These are phyloP conservation scores for Tenodera sinensis DNA, from an alignment of 2,888 invertebrate genomes.

Conservation along the genomic window DNA sequence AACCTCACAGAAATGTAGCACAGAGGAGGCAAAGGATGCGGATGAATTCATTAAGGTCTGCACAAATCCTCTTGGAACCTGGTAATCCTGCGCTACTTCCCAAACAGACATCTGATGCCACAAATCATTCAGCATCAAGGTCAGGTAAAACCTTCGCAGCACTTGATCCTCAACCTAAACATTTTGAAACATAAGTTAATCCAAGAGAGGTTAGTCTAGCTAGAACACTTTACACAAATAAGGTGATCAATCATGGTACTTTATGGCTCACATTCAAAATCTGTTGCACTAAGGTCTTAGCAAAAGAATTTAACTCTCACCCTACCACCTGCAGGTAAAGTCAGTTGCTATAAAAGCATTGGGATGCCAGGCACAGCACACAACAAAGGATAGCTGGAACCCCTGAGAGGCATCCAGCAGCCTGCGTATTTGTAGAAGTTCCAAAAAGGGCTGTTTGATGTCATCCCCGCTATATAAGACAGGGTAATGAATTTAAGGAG, in stretches of 20 bases:
- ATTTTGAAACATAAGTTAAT: slow-evolving; percentile 19
- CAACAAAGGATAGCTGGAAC: no score
- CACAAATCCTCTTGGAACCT: slow-evolving; percentile 71
- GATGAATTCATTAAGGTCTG: slow-evolving; percentile 72
- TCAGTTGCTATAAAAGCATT: no score
- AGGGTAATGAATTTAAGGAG: no score
- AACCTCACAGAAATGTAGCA: slow-evolving; percentile 74
- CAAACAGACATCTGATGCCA: slow-evolving; percentile 66
- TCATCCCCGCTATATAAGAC: no score
- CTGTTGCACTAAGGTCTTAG: not conserved
- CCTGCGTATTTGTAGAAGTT: no score
- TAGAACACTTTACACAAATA: not conserved
- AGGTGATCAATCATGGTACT: not conserved
- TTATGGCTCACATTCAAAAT: not conserved
- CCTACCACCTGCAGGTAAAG: no score
- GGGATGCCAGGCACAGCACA: no score
- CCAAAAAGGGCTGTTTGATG: no score
- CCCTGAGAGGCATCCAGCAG: no score
- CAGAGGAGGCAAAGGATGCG: slow-evolving; percentile 69
- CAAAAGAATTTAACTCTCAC: no score
- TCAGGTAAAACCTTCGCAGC: slow-evolving; percentile 78
- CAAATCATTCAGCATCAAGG: slow-evolving; percentile 78
- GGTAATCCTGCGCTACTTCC: slow-evolving; percentile 66
- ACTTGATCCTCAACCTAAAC: slow-evolving; percentile 57
- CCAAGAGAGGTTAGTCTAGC: not conserved